phyloP scores from a whole-genome alignment of 2,113 vertebrate species.

The Acanthisitta chloris region DNA sequence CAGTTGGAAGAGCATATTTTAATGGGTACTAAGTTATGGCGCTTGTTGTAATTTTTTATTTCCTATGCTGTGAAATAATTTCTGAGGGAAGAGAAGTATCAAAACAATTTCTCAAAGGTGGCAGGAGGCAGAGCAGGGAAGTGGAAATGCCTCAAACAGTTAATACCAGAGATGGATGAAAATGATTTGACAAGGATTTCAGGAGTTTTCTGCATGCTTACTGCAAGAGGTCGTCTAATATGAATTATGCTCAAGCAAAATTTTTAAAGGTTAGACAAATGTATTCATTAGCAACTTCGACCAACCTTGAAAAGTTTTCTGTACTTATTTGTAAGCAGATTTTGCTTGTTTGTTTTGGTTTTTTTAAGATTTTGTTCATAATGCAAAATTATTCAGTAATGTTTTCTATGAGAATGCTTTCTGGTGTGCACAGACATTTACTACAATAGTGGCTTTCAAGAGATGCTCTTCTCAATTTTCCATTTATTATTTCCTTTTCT shows the following conservation, averaged over 20 bases:
- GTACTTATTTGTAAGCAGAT: neutral
- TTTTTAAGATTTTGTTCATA: neutral
- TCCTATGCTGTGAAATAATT: neutral
- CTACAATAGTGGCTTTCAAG: neutral
- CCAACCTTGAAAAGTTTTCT: neutral
- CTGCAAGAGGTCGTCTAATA: neutral
- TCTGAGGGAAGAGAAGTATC: neutral
- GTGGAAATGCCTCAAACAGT: neutral
- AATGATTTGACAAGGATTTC: neutral
- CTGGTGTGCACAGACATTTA: neutral
- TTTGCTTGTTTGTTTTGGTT: neutral
- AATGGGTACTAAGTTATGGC: neutral
- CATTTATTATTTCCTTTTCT: neutral
- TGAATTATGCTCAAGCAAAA: neutral
- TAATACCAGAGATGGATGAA: neutral
- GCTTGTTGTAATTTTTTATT: neutral
- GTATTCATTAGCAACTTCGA: neutral
- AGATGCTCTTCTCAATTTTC: neutral
- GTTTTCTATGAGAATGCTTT: neutral
- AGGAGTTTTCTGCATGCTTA: neutral
- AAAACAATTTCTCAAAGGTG: neutral
- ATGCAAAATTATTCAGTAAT: neutral
- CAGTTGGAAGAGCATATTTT: neutral
- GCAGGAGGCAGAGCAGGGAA: neutral
- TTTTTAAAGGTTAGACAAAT: constrained; percentile 1